Conservation (phyloP, 2,888 invertebrate genomes). For the Esperia sulphurella region DNA sequence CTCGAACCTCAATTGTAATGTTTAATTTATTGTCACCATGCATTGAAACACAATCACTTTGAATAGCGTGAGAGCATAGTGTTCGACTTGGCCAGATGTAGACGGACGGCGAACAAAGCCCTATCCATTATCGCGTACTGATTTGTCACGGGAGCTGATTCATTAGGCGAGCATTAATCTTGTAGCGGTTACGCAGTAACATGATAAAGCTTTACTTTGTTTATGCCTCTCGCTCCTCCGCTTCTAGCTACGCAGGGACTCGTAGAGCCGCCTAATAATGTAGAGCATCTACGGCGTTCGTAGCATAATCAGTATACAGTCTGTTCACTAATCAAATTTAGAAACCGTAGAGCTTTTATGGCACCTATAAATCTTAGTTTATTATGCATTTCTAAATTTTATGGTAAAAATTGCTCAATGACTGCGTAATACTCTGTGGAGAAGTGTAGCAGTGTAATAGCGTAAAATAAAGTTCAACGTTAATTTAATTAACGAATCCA, state of each 20-base stretch:
- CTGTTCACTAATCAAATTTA: too few relatives aligned
- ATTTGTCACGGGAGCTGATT: slow-evolving; percentile 70
- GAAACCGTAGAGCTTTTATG: too few relatives aligned
- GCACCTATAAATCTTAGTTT: too few relatives aligned
- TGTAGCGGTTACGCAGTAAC: slow-evolving; percentile 41
- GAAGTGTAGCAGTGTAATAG: not conserved
- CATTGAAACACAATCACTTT: not conserved
- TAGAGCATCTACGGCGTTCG: too few relatives aligned
- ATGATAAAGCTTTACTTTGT: slow-evolving; percentile 49
- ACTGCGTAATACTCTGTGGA: not conserved
- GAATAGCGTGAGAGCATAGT: slow-evolving; percentile 2
- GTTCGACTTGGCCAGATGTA: slow-evolving; percentile 5
- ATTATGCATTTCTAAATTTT: too few relatives aligned
- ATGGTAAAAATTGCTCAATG: not conserved
- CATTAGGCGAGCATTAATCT: slow-evolving; percentile 67
- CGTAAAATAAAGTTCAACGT: too few relatives aligned
- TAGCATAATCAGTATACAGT: too few relatives aligned
- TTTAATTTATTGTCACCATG: too few relatives aligned
- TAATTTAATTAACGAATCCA: too few relatives aligned
- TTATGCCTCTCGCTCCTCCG: slow-evolving; percentile 17
- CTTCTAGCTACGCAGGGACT: not conserved
- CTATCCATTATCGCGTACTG: slow-evolving; percentile 42
- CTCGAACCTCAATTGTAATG: too few relatives aligned
- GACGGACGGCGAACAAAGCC: slow-evolving; percentile 21
- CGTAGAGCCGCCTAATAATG: not conserved